These are phyloP conservation scores for Portevinia maculata DNA, from an alignment of 2,888 invertebrate species.

Conservation along the genomic window DNA sequence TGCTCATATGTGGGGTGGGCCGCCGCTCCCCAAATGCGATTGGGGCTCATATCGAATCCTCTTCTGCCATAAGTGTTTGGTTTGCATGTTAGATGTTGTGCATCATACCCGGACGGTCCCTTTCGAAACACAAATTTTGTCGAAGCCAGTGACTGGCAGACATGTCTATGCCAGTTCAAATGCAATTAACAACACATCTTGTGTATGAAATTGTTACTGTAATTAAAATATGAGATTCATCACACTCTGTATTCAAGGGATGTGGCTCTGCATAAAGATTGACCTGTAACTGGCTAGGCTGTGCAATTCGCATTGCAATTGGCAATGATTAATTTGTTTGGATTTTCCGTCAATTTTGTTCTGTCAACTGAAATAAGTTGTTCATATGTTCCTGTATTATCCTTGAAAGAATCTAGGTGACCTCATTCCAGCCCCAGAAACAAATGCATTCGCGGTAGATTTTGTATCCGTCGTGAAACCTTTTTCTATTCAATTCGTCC, in stretches of 20 bases:
- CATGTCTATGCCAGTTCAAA: constrained; percentile 73
- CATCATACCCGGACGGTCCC: constrained; percentile 49
- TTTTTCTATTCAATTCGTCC: constrained; percentile 53
- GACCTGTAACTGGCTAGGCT: constrained; percentile 9
- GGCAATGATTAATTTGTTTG: constrained; percentile 51
- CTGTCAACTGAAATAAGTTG: constrained; percentile 33
- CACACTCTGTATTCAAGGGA: constrained; percentile 48
- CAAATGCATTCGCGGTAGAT: constrained; percentile 6
- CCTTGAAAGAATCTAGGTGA: constrained; percentile 71
- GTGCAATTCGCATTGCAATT: constrained; percentile 6
- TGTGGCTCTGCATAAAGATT: constrained; percentile 64
- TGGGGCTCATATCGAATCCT: constrained; percentile 47
- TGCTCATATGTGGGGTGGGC: constrained; percentile 21
- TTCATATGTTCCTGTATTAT: constrained; percentile 25
- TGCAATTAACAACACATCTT: constrained; percentile 74
- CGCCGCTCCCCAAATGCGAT: background rate
- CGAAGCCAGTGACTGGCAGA: constrained; percentile 67
- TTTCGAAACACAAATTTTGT: constrained; percentile 44
- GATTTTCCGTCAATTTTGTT: constrained; percentile 36
- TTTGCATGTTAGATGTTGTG: constrained; percentile 68
- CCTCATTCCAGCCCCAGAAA: constrained; percentile 37
- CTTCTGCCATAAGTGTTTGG: constrained; percentile 55
- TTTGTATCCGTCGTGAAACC: background rate
- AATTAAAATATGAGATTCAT: constrained; percentile 74
- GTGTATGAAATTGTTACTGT: constrained; percentile 74